Percentiles rank a stretch among this genome's conserved stretches.
These are phyloP conservation scores for Oxystoma pomonae DNA, from an alignment of 2,888 invertebrate genomes.

Conservation along the genomic window DNA sequence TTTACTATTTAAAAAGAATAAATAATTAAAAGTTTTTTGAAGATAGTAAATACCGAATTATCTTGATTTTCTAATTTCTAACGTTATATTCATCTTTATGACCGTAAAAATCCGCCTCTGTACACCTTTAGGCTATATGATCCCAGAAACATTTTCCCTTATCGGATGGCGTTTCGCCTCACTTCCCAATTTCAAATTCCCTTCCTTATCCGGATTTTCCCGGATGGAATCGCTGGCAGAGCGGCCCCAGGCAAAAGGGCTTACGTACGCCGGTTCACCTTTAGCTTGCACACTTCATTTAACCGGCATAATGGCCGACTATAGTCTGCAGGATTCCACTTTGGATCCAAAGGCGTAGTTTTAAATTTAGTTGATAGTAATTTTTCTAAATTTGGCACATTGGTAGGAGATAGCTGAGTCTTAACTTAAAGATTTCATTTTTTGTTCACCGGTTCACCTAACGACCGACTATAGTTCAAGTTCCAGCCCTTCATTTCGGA, in stretches of 20 bases:
- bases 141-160: conserved; percentile 40
- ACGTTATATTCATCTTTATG: too few relatives aligned
- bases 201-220: conserved; percentile 34
- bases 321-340: not conserved
- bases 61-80: too few relatives aligned
- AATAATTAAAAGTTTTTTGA: too few relatives aligned
- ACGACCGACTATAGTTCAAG: too few relatives aligned
- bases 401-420: too few relatives aligned
- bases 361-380: too few relatives aligned
- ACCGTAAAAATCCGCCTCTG: not conserved
- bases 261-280: conserved; percentile 46
- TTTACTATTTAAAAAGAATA: too few relatives aligned
- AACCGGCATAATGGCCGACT: conserved; percentile 50
- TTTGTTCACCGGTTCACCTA: too few relatives aligned
- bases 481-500: too few relatives aligned
- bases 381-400: too few relatives aligned
- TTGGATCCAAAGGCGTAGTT: not conserved
- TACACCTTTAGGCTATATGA: not conserved
- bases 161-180: conserved; percentile 46
- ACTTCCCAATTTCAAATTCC: conserved; percentile 41
- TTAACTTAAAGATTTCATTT: too few relatives aligned
- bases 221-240: conserved; percentile 35
- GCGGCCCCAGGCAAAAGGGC: conserved; percentile 40
- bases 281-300: conserved; percentile 47
- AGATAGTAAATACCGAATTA: too few relatives aligned